Evolutionary conservation across 2,797 vertebrate species (phyloP).

Genomic region (Anableps anableps): DNA sequence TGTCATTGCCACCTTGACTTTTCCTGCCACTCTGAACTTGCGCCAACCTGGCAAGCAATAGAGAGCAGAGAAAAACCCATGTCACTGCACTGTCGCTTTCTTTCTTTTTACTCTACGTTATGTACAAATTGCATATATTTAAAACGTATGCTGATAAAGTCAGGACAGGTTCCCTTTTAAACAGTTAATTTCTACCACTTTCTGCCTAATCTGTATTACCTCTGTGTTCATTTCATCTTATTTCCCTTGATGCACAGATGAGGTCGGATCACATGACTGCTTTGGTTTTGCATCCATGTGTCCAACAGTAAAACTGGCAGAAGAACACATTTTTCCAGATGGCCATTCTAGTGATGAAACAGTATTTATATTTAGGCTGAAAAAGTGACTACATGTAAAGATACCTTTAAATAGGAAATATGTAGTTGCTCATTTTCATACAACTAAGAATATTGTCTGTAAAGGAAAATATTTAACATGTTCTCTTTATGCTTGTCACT

Average conservation of each 20-base stretch:
- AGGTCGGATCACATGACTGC: constrained; percentile 64
- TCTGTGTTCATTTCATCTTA: constrained; percentile 38
- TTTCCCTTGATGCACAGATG: constrained; percentile 50
- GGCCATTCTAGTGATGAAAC: constrained; percentile 63
- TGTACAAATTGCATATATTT: constrained; percentile 4
- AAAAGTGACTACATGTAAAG: constrained; percentile 4
- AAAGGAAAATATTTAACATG: constrained; percentile 5
- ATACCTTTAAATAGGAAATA: constrained; percentile 6
- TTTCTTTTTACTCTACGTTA: constrained; percentile 27
- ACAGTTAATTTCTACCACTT: neutral
- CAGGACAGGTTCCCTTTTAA: neutral
- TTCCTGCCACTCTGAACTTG: constrained; percentile 44
- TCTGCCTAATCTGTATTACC: neutral
- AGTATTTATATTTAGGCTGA: constrained; percentile 54
- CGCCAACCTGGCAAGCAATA: constrained; percentile 58
- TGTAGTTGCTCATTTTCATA: constrained; percentile 27
- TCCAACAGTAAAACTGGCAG: constrained; percentile 65
- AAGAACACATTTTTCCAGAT: constrained; percentile 62
- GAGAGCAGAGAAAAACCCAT: constrained; percentile 26
- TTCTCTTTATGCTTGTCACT: neutral
- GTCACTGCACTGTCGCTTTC: constrained; percentile 40
- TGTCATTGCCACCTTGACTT: constrained; percentile 65
- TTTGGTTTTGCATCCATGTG: constrained; percentile 55
- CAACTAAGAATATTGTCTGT: constrained; percentile 5
- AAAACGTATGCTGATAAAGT: neutral